Evolutionary conservation across 2,888 invertebrate species (phyloP).

Genomic region (Lacanobia oleracea): DNA sequence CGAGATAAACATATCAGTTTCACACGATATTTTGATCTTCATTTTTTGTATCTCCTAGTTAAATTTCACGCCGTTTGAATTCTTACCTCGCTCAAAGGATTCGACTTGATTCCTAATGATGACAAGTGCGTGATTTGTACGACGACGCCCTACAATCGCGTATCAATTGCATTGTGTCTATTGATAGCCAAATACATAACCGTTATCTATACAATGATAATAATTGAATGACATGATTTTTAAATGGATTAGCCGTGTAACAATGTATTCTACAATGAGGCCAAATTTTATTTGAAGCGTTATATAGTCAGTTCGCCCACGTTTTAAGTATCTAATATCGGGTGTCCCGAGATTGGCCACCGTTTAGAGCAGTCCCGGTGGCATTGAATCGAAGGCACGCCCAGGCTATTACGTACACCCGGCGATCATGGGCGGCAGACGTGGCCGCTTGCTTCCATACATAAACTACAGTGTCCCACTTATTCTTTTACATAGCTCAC

Average conservation of each 20-base stretch:
- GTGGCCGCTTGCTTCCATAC: conserved; percentile 48
- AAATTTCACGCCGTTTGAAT: conserved; percentile 14
- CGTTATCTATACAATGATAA: conserved; percentile 40
- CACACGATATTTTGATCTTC: conserved; percentile 10
- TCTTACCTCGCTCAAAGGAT: not conserved
- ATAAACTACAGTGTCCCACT: conserved; percentile 56
- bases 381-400: conserved; percentile 58
- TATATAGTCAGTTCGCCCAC: not conserved
- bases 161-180: conserved; percentile 29
- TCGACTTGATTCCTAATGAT: conserved; percentile 30
- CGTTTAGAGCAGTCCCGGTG: conserved; percentile 33
- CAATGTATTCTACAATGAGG: not conserved
- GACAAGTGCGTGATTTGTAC: conserved; percentile 19
- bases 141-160: conserved; percentile 22
- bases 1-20: conserved; percentile 34
- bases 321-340: conserved; percentile 25
- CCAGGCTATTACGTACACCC: conserved; percentile 58
- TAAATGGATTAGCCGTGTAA: conserved; percentile 49
- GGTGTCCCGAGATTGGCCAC: conserved; percentile 20
- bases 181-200: conserved; percentile 43
- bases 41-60: conserved; percentile 12
- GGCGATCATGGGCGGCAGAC: conserved; percentile 49
- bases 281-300: not conserved
- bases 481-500: conserved; percentile 51
- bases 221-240: conserved; percentile 45